phyloP scores from a whole-genome alignment of 2,888 invertebrate genomes.

The Eristalis intricaria region DNA sequence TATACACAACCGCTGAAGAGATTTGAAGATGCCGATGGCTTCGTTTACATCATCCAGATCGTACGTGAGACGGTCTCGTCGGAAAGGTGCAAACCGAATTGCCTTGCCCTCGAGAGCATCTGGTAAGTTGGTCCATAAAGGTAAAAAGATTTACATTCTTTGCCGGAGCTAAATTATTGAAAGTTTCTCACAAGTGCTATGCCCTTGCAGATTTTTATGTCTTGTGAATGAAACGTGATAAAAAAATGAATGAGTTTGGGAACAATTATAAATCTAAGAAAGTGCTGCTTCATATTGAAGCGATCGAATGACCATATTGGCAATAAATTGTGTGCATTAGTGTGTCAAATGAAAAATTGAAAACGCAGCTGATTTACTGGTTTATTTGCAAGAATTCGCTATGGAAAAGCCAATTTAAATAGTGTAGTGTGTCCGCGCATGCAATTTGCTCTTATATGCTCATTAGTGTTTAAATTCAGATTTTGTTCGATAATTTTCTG shows the following conservation, averaged over 20 bases:
- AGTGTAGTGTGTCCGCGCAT: background rate
- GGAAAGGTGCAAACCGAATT: slow-evolving; percentile 93
- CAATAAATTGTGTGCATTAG: background rate
- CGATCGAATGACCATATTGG: background rate
- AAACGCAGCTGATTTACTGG: background rate
- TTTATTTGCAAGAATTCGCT: background rate
- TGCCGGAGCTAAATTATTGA: slow-evolving; percentile 26
- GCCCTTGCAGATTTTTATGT: slow-evolving; percentile 7
- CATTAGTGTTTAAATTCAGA: background rate
- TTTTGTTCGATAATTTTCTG: background rate
- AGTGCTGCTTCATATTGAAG: background rate
- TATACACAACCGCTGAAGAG: slow-evolving; percentile 62
- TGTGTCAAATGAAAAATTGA: background rate
- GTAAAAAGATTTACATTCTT: slow-evolving; percentile 7
- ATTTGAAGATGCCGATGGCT: slow-evolving; percentile 90
- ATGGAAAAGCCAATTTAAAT: background rate
- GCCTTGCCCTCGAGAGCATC: slow-evolving; percentile 81
- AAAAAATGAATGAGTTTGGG: background rate
- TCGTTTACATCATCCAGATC: slow-evolving; percentile 96
- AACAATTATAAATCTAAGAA: background rate
- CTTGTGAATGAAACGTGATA: background rate
- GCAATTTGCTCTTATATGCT: background rate
- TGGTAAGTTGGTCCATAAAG: slow-evolving; percentile 74
- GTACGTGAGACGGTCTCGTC: slow-evolving; percentile 94
- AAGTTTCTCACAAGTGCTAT: slow-evolving; percentile 34